phyloP scores from a whole-genome alignment of 2,888 invertebrate genomes.

The Heliconius cydno region DNA sequence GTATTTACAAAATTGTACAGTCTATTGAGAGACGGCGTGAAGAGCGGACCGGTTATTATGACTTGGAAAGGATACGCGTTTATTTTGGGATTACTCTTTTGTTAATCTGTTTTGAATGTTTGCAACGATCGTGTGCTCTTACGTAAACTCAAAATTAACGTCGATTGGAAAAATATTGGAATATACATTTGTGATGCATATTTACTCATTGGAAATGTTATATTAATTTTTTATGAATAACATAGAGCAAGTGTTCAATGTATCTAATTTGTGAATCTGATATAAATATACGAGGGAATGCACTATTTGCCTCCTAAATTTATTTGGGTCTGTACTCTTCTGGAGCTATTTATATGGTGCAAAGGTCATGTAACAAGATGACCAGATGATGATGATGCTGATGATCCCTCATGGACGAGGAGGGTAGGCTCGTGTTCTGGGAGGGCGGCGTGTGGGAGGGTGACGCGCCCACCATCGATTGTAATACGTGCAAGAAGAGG shows the following conservation, averaged over 20 bases:
- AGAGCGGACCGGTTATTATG: constrained; percentile 58
- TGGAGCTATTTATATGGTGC: not conserved
- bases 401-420: constrained; percentile 71
- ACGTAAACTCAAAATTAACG: constrained; percentile 58
- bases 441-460: constrained; percentile 78
- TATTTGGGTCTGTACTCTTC: not conserved
- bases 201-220: not conserved
- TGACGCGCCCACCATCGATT: constrained; percentile 72
- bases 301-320: not conserved
- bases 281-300: constrained; percentile 40
- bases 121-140: constrained; percentile 58
- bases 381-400: constrained; percentile 53
- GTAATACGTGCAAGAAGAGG: constrained; percentile 77
- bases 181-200: not conserved
- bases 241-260: constrained; percentile 36
- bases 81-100: constrained; percentile 71
- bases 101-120: constrained; percentile 66
- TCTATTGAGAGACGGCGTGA: constrained; percentile 60
- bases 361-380: constrained; percentile 22
- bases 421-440: constrained; percentile 77
- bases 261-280: constrained; percentile 50
- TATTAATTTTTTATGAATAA: not conserved
- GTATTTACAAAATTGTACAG: constrained; percentile 55
- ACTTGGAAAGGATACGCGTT: constrained; percentile 66
- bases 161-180: not conserved